These are phyloP conservation scores for Martes martes DNA, from an alignment of 2,113 vertebrate species.

Conservation along the genomic window DNA sequence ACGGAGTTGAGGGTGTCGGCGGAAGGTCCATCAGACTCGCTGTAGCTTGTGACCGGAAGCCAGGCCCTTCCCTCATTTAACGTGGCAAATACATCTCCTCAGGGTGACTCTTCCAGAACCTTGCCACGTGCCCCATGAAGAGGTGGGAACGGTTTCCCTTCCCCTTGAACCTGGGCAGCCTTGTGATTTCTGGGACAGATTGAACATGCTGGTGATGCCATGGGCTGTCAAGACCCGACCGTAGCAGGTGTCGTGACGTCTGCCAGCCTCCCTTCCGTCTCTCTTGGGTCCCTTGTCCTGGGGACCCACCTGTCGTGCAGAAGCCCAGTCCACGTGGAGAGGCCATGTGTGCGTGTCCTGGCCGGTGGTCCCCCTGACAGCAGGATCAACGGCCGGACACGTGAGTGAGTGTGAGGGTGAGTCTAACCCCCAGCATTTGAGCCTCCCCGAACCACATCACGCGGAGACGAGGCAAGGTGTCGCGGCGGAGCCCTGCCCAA, in stretches of 20 bases:
- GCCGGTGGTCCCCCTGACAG: not conserved
- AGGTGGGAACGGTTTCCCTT: fast-evolving
- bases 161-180: not conserved
- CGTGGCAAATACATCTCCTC: too few species aligned
- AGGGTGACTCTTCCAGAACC: not conserved
- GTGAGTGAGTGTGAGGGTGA: too few species aligned
- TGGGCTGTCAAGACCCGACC: too few species aligned
- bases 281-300: not conserved
- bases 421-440: not conserved
- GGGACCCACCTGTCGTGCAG: not conserved
- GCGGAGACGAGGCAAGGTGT: not conserved
- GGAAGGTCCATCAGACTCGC: too few species aligned
- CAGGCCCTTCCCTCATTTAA: not conserved
- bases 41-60: fast-evolving
- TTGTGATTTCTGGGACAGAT: not conserved
- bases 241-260: not conserved
- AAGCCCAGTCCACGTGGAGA: not conserved
- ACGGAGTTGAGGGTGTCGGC: fast-evolving
- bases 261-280: not conserved
- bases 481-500: not conserved
- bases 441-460: fast-evolving
- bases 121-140: fast-evolving
- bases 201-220: fast-evolving
- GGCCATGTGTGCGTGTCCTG: not conserved
- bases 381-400: too few species aligned